Percentiles rank a stretch among this genome's conserved stretches.
phyloP scores from a whole-genome alignment of 2,797 vertebrate genomes.

The Brotula barbata region DNA sequence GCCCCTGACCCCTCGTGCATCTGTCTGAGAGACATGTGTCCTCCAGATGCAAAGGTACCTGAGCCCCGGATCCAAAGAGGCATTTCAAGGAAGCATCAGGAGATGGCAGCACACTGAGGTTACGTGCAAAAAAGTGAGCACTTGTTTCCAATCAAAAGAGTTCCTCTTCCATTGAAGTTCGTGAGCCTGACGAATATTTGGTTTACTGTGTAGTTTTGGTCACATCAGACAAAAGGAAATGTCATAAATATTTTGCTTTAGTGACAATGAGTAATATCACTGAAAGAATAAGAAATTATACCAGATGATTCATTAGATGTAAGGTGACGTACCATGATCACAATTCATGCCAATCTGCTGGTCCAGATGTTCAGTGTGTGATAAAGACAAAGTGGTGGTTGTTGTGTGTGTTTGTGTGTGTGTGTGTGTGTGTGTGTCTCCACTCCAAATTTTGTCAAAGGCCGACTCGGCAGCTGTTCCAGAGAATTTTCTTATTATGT shows the following conservation, averaged over 20 bases:
- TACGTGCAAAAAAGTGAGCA: conserved; percentile 13
- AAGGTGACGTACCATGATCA: conserved; percentile 2
- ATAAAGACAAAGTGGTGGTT: conserved; percentile 28
- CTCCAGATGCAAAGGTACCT: conserved; percentile 76
- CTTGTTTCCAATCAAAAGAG: neutral
- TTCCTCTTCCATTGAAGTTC: conserved; percentile 1
- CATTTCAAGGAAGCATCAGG: conserved; percentile 46
- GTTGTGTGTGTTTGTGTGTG: conserved; percentile 2
- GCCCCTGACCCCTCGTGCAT: conserved; percentile 67
- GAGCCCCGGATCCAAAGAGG: conserved; percentile 22
- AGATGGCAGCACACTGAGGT: conserved; percentile 63
- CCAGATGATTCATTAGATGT: neutral
- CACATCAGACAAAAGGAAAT: neutral
- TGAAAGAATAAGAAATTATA: neutral
- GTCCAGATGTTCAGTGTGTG: conserved; percentile 63
- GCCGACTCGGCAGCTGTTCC: conserved; percentile 59
- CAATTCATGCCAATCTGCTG: conserved; percentile 17
- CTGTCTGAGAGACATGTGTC: conserved; percentile 74
- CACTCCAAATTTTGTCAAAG: conserved; percentile 44
- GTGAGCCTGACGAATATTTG: neutral
- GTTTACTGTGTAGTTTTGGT: neutral
- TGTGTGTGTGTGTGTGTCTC: conserved; percentile 6
- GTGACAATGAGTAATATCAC: neutral
- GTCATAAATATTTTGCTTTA: neutral
- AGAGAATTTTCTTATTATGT: conserved; percentile 62